Percentiles rank a stretch among this genome's conserved stretches.
These are phyloP conservation scores for Phenganax stokvisi DNA, from an alignment of 92 coral and sea anemone species.

Conservation along the genomic window DNA sequence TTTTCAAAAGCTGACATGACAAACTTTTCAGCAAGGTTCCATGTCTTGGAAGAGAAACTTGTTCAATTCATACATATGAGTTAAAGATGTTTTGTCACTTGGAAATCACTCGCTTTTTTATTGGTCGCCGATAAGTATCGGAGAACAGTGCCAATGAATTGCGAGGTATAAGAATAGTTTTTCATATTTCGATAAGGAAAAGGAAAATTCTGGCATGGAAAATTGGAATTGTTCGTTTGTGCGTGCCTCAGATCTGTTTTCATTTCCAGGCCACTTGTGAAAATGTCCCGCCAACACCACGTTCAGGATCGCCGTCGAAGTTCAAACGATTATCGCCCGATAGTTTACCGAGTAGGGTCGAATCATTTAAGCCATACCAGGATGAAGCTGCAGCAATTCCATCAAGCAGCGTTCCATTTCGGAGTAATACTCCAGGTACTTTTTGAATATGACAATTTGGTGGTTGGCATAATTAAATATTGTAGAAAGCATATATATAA, in stretches of 20 bases:
- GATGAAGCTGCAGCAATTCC: neutral
- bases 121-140: too few relatives aligned
- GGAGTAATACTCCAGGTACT: neutral
- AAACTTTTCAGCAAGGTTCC: too few relatives aligned
- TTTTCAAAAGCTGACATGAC: too few relatives aligned
- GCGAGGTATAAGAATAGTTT: too few relatives aligned
- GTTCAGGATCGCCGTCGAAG: neutral
- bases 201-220: neutral
- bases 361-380: conserved; percentile 10
- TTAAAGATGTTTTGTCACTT: too few relatives aligned
- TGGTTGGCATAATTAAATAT: too few relatives aligned
- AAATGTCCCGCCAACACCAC: conserved; percentile 12
- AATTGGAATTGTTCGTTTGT: neutral
- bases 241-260: neutral
- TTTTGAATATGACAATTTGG: neutral
- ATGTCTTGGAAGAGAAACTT: too few relatives aligned
- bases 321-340: neutral
- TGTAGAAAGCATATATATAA: too few relatives aligned
- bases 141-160: too few relatives aligned
- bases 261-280: conserved; percentile 14
- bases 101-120: too few relatives aligned
- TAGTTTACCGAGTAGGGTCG: neutral
- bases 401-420: neutral
- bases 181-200: too few relatives aligned
- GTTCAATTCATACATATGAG: too few relatives aligned